Conservation (phyloP, 2,797 vertebrate genomes). For the Molothrus aeneus region DNA sequence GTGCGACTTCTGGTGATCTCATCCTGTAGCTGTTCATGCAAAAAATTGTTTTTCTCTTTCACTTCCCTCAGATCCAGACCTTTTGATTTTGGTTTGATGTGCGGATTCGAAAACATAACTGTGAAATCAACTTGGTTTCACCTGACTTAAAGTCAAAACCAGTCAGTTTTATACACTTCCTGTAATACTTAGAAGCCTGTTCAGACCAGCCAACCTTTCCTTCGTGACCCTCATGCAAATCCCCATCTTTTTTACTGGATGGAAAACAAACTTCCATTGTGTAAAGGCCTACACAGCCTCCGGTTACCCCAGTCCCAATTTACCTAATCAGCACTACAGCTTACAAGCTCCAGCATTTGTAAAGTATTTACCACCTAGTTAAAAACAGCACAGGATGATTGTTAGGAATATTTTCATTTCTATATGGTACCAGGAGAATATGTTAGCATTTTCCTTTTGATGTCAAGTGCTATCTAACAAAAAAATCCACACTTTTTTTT, state of each 20-base stretch:
- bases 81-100: conserved; percentile 66
- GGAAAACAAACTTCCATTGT: not conserved
- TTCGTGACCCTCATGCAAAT: not conserved
- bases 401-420: not conserved
- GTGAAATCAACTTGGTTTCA: conserved; percentile 66
- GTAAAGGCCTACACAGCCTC: not conserved
- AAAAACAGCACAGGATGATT: not conserved
- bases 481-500: not conserved
- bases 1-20: conserved; percentile 34
- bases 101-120: conserved; percentile 27
- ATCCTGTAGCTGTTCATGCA: conserved; percentile 59
- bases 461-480: conserved; percentile 29
- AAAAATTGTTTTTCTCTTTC: conserved; percentile 71
- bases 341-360: not conserved
- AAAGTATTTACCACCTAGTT: conserved; percentile 33
- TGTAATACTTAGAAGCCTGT: not conserved
- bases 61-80: conserved; percentile 60
- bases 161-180: not conserved
- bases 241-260: not conserved
- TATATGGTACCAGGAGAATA: conserved; percentile 1
- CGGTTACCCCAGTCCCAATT: conserved; percentile 7
- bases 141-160: conserved; percentile 44
- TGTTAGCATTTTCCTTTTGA: conserved; percentile 31
- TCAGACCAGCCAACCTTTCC: not conserved
- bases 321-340: not conserved